Conservation (phyloP, 2,888 invertebrate species). For the Ligdia adustata region DNA sequence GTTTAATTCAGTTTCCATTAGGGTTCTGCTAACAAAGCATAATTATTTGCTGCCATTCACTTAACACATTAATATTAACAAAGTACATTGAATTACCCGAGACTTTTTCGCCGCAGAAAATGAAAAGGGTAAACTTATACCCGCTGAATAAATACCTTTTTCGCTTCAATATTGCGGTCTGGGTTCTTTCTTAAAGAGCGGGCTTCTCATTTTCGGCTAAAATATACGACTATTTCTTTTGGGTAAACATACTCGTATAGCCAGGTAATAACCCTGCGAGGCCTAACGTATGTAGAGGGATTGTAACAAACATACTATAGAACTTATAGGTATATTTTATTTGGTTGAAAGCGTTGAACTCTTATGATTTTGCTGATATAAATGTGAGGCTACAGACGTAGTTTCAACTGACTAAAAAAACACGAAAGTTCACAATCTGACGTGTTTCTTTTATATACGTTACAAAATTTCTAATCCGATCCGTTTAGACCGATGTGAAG, state of each 20-base stretch:
- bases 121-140: constrained; percentile 22
- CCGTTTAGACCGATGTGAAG: too few species aligned
- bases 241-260: constrained; percentile 27
- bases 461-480: too few species aligned
- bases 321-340: too few species aligned
- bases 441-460: too few species aligned
- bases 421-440: too few species aligned
- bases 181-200: constrained; percentile 33
- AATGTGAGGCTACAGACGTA: too few species aligned
- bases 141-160: constrained; percentile 26
- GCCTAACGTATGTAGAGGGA: constrained; percentile 17
- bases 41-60: background rate
- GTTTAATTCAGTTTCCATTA: constrained; percentile 7
- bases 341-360: too few species aligned
- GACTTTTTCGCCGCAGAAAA: constrained; percentile 5
- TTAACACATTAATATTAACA: constrained; percentile 5
- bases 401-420: too few species aligned
- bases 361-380: too few species aligned
- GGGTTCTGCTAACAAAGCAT: background rate
- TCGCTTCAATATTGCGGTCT: constrained; percentile 28
- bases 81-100: constrained; percentile 8
- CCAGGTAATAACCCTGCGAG: constrained; percentile 29
- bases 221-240: constrained; percentile 35
- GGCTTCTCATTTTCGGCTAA: constrained; percentile 37
- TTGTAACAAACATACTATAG: constrained; percentile 12